A percentile compares a stretch with the other conserved stretches of the same genome.
Conservation (phyloP, 2,113 vertebrate genomes). For the Melanocharis versteri region DNA sequence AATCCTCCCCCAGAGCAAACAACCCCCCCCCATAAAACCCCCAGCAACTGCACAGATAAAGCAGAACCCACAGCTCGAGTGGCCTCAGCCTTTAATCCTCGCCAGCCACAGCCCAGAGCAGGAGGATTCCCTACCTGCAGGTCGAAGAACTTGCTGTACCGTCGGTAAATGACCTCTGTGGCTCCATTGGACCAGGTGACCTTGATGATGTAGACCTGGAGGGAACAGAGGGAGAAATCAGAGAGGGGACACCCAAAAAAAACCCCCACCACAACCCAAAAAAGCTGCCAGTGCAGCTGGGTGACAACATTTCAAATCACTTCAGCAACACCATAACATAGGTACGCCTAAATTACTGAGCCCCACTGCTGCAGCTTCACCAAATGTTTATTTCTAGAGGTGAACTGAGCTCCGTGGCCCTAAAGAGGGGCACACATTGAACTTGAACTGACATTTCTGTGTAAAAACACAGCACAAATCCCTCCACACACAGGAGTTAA, state of each 20-base stretch:
- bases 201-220: conserved; percentile 96
- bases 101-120: neutral
- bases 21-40: neutral
- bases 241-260: neutral
- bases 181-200: conserved; percentile 93
- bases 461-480: neutral
- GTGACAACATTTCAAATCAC: neutral
- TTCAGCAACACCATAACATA: neutral
- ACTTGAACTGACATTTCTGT: neutral
- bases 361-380: neutral
- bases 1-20: neutral
- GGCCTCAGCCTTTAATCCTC: accelerated
- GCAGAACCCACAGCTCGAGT: neutral
- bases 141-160: conserved; percentile 99
- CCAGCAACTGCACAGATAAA: neutral
- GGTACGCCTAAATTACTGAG: neutral
- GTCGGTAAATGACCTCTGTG: conserved; percentile 90
- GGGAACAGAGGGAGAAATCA: neutral
- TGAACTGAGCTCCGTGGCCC: neutral
- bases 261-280: neutral
- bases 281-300: neutral
- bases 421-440: accelerated
- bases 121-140: conserved; percentile 83
- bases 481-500: neutral
- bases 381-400: neutral